These are phyloP conservation scores for Boulengeromyrus knoepffleri DNA, from an alignment of 2,113 vertebrate genomes.

Conservation along the genomic window DNA sequence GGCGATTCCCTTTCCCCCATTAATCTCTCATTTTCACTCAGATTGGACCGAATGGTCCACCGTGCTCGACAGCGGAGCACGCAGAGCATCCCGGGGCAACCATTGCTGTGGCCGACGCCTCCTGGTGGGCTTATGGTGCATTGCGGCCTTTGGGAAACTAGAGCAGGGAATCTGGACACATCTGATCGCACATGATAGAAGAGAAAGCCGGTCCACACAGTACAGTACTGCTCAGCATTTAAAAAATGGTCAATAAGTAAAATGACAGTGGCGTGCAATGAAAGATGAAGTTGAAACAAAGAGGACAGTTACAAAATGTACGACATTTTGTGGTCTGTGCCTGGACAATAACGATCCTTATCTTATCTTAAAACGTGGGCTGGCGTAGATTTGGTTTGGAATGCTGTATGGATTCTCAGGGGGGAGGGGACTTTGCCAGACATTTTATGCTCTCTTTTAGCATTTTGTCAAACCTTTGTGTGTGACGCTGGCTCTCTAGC, in stretches of 20 bases:
- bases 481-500: conserved; percentile 16
- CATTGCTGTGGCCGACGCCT: neutral
- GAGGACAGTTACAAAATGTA: neutral
- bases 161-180: neutral
- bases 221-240: no score
- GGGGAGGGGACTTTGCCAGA: neutral
- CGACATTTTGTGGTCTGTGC: neutral
- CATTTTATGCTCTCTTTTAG: conserved; percentile 36
- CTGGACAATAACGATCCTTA: neutral
- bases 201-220: neutral
- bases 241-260: neutral
- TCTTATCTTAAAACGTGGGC: neutral
- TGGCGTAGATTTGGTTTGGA: no score
- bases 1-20: conserved; percentile 23
- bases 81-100: conserved; percentile 5
- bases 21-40: conserved; percentile 40
- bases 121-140: neutral
- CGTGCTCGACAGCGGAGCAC: conserved; percentile 11
- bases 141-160: neutral
- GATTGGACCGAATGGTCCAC: conserved; percentile 29
- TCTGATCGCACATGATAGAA: neutral
- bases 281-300: neutral
- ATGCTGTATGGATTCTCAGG: neutral
- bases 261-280: neutral
- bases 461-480: conserved; percentile 27